A percentile compares a stretch with the other conserved stretches of the same genome.
Conservation (phyloP, 2,888 invertebrate genomes). For the Cephus spinipes region DNA sequence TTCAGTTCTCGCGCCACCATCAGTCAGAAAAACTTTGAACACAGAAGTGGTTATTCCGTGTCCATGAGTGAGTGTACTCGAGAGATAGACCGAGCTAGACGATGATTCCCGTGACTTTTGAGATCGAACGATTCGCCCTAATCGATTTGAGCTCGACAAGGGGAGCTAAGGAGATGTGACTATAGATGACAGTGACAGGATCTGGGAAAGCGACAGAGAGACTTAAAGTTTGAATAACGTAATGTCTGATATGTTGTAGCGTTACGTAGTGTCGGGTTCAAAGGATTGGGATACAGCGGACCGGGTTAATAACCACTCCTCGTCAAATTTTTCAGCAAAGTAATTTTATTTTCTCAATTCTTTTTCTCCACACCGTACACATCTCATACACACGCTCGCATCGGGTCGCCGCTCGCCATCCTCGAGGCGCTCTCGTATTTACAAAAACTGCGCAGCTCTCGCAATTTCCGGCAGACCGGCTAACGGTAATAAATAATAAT, state of each 20-base stretch:
- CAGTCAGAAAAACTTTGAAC: constrained; percentile 50
- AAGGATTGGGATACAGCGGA: constrained; percentile 51
- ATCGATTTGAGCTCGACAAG: background rate
- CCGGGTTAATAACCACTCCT: constrained; percentile 63
- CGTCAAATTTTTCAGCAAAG: constrained; percentile 62
- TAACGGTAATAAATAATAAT: constrained; percentile 11
- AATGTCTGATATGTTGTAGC: background rate
- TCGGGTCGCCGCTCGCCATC: background rate
- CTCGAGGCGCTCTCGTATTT: constrained; percentile 3
- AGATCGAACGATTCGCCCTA: background rate
- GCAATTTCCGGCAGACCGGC: background rate
- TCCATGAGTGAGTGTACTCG: constrained; percentile 30
- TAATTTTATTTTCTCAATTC: constrained; percentile 56
- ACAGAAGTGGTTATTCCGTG: constrained; percentile 63
- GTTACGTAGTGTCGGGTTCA: background rate
- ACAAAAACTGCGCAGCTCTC: background rate
- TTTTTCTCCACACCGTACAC: background rate
- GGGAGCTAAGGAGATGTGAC: background rate
- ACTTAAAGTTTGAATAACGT: background rate
- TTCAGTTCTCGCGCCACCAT: background rate
- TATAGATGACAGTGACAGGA: background rate
- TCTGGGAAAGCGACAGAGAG: background rate
- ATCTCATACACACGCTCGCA: constrained; percentile 2
- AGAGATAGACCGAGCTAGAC: background rate
- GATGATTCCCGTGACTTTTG: background rate